Evolutionary conservation across 2,888 invertebrate species (phyloP).

Genomic region (Cabera pusaria): DNA sequence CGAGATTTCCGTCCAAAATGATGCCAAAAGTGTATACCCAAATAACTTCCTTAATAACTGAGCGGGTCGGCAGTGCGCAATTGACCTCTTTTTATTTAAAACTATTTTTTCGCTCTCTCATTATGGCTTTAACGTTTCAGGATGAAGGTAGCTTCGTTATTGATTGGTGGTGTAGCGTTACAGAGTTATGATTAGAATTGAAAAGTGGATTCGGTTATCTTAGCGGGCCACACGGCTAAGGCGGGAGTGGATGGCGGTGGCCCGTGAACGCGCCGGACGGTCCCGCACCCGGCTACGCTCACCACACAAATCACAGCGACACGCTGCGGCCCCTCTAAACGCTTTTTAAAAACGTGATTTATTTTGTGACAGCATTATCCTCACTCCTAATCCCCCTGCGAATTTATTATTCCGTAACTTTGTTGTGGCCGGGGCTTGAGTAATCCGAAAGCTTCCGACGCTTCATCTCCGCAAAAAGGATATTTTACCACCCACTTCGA

Average conservation of each 20-base stretch:
- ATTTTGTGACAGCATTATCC: constrained; percentile 66
- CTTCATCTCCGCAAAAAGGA: constrained; percentile 25
- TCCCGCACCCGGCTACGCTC: constrained; percentile 40
- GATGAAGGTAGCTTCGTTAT: constrained; percentile 30
- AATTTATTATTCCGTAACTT: constrained; percentile 69
- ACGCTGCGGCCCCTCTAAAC: constrained; percentile 58
- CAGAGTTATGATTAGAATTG: too few relatives aligned
- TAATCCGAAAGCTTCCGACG: constrained; percentile 53
- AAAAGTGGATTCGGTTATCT: constrained; percentile 49
- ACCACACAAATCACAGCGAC: constrained; percentile 59
- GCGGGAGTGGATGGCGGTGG: constrained; percentile 6
- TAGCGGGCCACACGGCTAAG: constrained; percentile 34
- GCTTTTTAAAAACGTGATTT: constrained; percentile 67
- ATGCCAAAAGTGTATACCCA: constrained; percentile 13
- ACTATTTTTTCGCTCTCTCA: constrained; percentile 30
- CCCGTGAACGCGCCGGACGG: constrained; percentile 25
- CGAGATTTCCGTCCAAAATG: constrained; percentile 13
- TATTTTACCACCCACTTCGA: constrained; percentile 26
- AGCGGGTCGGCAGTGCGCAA: constrained; percentile 20
- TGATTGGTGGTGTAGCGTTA: constrained; percentile 11
- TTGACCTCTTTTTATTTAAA: constrained; percentile 34
- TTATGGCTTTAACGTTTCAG: constrained; percentile 28
- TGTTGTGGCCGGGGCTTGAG: constrained; percentile 62
- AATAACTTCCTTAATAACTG: constrained; percentile 23
- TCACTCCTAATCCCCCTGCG: constrained; percentile 64